Base-by-base conservation (phyloP, 2,113 vertebrate genomes). In the Erythrolamprus reginae region DNA sequence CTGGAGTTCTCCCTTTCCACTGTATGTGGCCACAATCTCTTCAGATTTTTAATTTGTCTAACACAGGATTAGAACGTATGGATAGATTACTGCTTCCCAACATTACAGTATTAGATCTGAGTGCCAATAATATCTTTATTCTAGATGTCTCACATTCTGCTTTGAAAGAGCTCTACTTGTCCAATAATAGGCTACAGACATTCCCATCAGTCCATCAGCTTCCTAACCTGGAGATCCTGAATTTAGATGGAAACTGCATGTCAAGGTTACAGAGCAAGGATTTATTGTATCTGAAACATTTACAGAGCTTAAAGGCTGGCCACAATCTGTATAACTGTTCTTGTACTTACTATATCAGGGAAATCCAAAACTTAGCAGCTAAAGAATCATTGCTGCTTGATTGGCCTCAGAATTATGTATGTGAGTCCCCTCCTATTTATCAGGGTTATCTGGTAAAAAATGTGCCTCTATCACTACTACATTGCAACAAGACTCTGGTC, bases 21-120 rank as follows among this genome's bases (percentile, higher is more conserved):
- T 98, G 97, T 85, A 52, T 10, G 38, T 98, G 97, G 97, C 95
- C 96, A 0, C 45, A 6, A 0, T 6, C 94, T 1, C 94, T 98
- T 45, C 90, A 0, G 7, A 87, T 90, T 6, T 93, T 97, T 1
- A 97, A 95, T 90, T 90, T 98, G 89, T 97, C 97, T 0, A 10
- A 1, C 42, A 48, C 96, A 0, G 96, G 94, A 38, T 65, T 98
- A 91, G 55, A 94, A 38, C 55, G 93, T 1, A 88, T 97, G 50
- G 93, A 94, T 0, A 17, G 17, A 0, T 95, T 94, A 24, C 95
- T 98, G 84, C 97, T 97, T 0, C 53, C 88, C 52, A 24, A 6
- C 0, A 94, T 97, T 4, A 89, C 92, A 8, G 90, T 95, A 86
- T 3, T 98, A 58, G 97, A 97, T 92, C 13, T 98, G 93, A 97